These are phyloP conservation scores for Chymomyza costata DNA, from an alignment of 1,140 invertebrate genomes.

Conservation along the genomic window DNA sequence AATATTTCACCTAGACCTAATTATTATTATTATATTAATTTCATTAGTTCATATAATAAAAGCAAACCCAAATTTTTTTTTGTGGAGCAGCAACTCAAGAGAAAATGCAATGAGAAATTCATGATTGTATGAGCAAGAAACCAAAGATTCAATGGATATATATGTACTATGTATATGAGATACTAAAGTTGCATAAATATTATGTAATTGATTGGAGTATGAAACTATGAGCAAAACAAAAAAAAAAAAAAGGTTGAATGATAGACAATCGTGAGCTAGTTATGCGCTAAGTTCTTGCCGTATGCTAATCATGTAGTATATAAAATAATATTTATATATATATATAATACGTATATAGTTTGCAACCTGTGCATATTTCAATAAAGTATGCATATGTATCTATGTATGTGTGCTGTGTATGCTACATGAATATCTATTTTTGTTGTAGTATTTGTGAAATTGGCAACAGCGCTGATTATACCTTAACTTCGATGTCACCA, in stretches of 20 bases:
- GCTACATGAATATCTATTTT: constrained; percentile 1
- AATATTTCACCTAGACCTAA: too few relatives aligned
- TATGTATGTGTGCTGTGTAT: too few relatives aligned
- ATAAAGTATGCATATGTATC: too few relatives aligned
- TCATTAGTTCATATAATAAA: too few relatives aligned
- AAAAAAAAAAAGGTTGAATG: too few relatives aligned
- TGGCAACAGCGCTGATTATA: constrained; percentile 77
- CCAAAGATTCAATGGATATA: constrained; percentile 12
- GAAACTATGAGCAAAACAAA: background rate
- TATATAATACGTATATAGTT: constrained; percentile 17
- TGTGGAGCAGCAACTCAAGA: constrained; percentile 50
- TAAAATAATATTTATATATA: constrained; percentile 70
- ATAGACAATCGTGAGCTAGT: constrained; percentile 6
- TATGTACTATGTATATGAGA: constrained; percentile 2
- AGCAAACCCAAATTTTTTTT: too few relatives aligned
- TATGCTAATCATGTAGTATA: constrained; percentile 48
- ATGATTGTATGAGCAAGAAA: too few relatives aligned
- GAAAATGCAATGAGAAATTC: constrained; percentile 48
- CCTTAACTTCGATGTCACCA: constrained; percentile 99
- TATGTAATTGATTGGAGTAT: constrained; percentile 12
- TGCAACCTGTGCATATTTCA: constrained; percentile 18
- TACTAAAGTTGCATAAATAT: constrained; percentile 2
- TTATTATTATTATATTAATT: too few relatives aligned
- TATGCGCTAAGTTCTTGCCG: constrained; percentile 32
- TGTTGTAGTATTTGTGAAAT: constrained; percentile 15